Percentiles rank a stretch among this genome's conserved stretches.
These are phyloP conservation scores for Drosophila watanabei DNA, from an alignment of 1,140 invertebrate species.

Conservation along the genomic window DNA sequence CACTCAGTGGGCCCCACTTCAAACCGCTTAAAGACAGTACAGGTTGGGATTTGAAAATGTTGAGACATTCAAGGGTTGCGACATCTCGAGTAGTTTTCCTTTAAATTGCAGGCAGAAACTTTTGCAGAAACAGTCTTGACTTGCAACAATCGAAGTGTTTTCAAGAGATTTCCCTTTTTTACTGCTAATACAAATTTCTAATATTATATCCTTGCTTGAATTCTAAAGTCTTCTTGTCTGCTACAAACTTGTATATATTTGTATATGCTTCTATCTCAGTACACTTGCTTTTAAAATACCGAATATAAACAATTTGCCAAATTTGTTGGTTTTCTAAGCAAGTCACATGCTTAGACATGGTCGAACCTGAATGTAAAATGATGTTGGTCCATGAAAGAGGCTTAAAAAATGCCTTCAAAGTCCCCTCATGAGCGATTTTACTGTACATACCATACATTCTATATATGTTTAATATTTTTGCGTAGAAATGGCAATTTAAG, in stretches of 20 bases:
- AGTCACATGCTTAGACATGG: background rate
- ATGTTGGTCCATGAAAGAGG: slow-evolving; percentile 16
- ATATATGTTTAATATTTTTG: slow-evolving; percentile 39
- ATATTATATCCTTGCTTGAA: background rate
- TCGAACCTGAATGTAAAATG: background rate
- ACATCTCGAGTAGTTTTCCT: slow-evolving; percentile 21
- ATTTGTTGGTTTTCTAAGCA: background rate
- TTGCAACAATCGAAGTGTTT: background rate
- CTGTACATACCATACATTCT: background rate
- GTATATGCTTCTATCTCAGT: background rate
- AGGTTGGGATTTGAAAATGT: slow-evolving; percentile 29
- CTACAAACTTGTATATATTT: background rate
- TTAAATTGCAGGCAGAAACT: slow-evolving; percentile 3
- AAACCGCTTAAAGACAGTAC: slow-evolving; percentile 38
- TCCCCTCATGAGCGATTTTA: background rate
- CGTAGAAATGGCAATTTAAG: slow-evolving; percentile 52
- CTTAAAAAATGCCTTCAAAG: slow-evolving; percentile 13
- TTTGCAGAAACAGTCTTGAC: background rate
- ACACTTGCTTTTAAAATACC: background rate
- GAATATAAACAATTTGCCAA: background rate
- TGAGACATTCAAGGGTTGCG: slow-evolving; percentile 34
- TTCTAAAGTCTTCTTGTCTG: too few species aligned
- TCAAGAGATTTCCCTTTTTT: too few species aligned
- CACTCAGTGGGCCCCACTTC: slow-evolving; percentile 30
- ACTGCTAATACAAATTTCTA: background rate